These are phyloP conservation scores for Pentalonia nigronervosa DNA, from an alignment of 1,140 invertebrate species.

Conservation along the genomic window DNA sequence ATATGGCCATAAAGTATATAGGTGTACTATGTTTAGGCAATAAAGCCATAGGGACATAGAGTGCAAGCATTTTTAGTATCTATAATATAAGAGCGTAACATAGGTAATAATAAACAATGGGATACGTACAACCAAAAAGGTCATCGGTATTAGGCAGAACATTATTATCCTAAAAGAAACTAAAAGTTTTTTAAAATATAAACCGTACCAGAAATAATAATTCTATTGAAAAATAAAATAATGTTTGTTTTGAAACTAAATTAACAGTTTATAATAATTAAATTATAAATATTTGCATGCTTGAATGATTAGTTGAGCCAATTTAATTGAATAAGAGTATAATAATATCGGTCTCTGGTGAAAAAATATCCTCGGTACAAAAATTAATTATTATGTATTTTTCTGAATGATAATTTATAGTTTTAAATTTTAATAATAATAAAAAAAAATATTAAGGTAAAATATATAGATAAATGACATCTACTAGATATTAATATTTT, in stretches of 20 bases:
- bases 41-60: neutral
- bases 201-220: neutral
- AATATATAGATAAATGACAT: no score
- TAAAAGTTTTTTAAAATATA: neutral
- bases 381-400: no score
- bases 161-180: neutral
- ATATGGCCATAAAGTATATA: neutral
- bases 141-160: neutral
- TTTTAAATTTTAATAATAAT: no score
- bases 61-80: neutral
- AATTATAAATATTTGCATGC: no score
- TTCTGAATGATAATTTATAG: no score
- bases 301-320: no score
- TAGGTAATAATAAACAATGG: neutral
- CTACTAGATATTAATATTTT: no score
- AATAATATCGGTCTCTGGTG: no score
- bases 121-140: neutral
- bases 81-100: neutral
- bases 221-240: neutral
- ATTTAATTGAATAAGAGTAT: no score
- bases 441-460: no score
- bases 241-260: neutral
- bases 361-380: no score
- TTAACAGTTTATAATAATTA: neutral
- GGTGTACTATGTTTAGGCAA: neutral